Evolutionary conservation across 1,140 invertebrate species (phyloP), one percentile per base, ranked within the genome.

Genomic region (Arctopsyche grandis): DNA sequence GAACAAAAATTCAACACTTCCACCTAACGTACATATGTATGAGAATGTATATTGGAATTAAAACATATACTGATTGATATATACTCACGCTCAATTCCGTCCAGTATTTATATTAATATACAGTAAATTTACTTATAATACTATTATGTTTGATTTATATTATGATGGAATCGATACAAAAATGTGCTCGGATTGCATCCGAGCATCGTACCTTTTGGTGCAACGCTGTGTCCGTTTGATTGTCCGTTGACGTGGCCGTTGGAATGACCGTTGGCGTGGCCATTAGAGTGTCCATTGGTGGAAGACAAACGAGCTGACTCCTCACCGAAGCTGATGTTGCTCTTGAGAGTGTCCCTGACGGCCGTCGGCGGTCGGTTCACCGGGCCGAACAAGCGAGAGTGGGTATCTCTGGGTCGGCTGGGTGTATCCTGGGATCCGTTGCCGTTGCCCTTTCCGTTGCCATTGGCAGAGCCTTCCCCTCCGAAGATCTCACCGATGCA

Each of bases 401-500:
- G 88, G 0, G 88, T 89, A 84, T 89, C 87, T 0, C 86, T 83
- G 0, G 88, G 88, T 10, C 88, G 24, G 79, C 48, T 74, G 9
- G 77, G 69, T 3, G 79, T 78, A 21, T 82, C 80, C 16, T 73
- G 63, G 9, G 44, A 26, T n/a, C 43, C 43, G 44, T 44, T 69
- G 4, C 74, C 44, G 29, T 60, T 69, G n/a, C 5, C 52, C 29
- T 78, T 78, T 1, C 63, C 29, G 76, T 76, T 79, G 29, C 38
- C 79, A 85, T 84, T 84, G 79, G 86, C 86, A 5, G 83, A 83
- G 29, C 79, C 76, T 76, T 87, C 88, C 14, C 82, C 82, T 83
- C 85, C 88, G 85, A 89, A 89, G 81, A 89, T 88, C 85, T 89
- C 87, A 4, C 84, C 86, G 83, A 89, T 89, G 85, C 87, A 86